Base-by-base conservation (phyloP, 2,888 invertebrate species). In the Tachina fera region DNA sequence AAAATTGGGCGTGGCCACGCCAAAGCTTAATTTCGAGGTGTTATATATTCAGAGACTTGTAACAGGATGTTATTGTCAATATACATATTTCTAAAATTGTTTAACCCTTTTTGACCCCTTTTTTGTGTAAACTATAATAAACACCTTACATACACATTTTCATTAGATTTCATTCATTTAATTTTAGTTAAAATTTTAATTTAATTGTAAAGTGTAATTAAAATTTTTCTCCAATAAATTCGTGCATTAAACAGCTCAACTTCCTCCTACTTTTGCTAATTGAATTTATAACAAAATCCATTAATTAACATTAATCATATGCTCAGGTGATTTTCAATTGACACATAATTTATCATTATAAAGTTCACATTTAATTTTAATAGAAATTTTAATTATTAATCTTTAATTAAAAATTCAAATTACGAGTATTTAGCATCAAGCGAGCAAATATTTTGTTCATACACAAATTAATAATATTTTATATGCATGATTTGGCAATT, bases 291-390 rank as follows among this genome's bases (percentile, higher is more conserved):
- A 58, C 8, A 14, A 67, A 67, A 31, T n/a, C 6, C 6, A n/a
- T 58, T 56, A 47, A 76, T 58, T 76, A 67, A 67, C 58, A 67
- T 67, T 58, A 67, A 67, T 76, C 76, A 76, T 67, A 67, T 58
- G 67, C 67, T 58, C 10, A 10, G 10, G 14, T 76, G 45, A 11
- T 1, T 67, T 56, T n/a, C 16, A 14, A 11, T 49, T 56, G 3
- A 49, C 3, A n/a, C 19, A 45, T 19, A 39, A 43, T 9, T 41
- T 31, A 14, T 45, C 31, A 13, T 22, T 16, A 39, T 13, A 60
- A 16, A 60, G 45, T 39, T 63, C 2, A n/a, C 51, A 13, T 74
- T 22, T n/a, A 74, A 1, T 19, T 51, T 41, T 4, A 39, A 13
- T 19, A 9, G 3, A 22, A 45, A 61, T 61, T 61, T 49, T 14